Evolutionary conservation across 2,888 invertebrate genomes (phyloP).

Genomic region (Heteromyza rotundicornis): DNA sequence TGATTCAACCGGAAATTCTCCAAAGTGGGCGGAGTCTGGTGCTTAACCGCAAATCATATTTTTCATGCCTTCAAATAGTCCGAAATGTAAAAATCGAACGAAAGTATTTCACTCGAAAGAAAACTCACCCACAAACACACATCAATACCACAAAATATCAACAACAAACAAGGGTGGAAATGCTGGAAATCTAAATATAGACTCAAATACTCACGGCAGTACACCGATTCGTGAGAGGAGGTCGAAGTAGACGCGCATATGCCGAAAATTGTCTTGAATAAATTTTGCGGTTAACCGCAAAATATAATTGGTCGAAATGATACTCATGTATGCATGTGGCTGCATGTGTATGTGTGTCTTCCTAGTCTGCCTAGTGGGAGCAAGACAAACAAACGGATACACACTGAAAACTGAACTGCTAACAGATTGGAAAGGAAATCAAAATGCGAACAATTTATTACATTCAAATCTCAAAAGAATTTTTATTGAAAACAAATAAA

Average conservation of each 20-base stretch:
- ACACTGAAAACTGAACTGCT: too few relatives aligned
- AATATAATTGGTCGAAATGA: slow-evolving; percentile 62
- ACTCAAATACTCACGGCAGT: slow-evolving; percentile 8
- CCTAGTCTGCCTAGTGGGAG: too few relatives aligned
- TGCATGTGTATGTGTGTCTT: slow-evolving; percentile 1
- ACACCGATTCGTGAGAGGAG: not conserved
- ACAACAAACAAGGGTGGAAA: slow-evolving; percentile 21
- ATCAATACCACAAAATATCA: not conserved
- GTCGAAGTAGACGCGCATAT: slow-evolving; percentile 32
- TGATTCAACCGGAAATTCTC: too few relatives aligned
- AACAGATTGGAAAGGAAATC: too few relatives aligned
- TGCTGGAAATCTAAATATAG: slow-evolving; percentile 4
- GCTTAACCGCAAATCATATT: slow-evolving; percentile 43
- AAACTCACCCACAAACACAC: slow-evolving; percentile 24
- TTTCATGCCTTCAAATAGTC: slow-evolving; percentile 17
- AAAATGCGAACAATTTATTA: not conserved
- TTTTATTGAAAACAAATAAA: slow-evolving; percentile 1
- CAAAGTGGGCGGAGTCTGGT: slow-evolving; percentile 36
- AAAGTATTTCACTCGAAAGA: slow-evolving; percentile 21
- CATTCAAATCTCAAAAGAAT: slow-evolving; percentile 9
- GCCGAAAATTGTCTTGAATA: slow-evolving; percentile 56
- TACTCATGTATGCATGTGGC: slow-evolving; percentile 16
- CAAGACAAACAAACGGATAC: not conserved
- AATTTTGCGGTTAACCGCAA: slow-evolving; percentile 63
- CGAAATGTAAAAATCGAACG: slow-evolving; percentile 21